Evolutionary conservation across 2,888 invertebrate species (phyloP).

Genomic region (Argyresthia albistria): DNA sequence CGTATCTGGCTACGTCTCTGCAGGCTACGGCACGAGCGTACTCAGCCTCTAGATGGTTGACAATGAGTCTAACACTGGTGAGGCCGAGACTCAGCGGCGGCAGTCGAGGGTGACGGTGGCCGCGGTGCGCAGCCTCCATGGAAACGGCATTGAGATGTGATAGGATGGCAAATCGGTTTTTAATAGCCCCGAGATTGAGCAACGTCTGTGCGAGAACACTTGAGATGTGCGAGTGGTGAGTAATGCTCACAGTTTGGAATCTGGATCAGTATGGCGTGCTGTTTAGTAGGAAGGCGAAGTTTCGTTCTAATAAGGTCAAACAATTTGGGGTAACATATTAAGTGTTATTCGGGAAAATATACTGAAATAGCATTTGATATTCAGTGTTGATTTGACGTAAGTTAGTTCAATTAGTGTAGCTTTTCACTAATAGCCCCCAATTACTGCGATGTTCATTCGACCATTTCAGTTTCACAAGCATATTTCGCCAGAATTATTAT

Average conservation of each 20-base stretch:
- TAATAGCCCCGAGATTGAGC: background rate
- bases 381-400: no score
- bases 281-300: slow-evolving; percentile 26
- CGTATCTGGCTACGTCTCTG: slow-evolving; percentile 42
- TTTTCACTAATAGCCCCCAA: background rate
- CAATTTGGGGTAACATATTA: no score
- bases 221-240: slow-evolving; percentile 15
- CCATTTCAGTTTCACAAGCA: slow-evolving; percentile 6
- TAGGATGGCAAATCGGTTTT: background rate
- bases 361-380: no score
- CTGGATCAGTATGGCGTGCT: slow-evolving; percentile 14
- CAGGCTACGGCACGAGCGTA: slow-evolving; percentile 40
- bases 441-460: background rate
- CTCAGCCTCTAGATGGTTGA: slow-evolving; percentile 57
- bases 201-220: slow-evolving; percentile 40
- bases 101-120: slow-evolving; percentile 58
- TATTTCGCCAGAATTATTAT: slow-evolving; percentile 3
- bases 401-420: no score
- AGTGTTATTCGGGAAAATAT: no score
- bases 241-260: slow-evolving; percentile 27
- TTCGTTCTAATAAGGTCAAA: no score
- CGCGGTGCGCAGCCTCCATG: slow-evolving; percentile 55
- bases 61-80: slow-evolving; percentile 62
- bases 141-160: slow-evolving; percentile 43
- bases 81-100: slow-evolving; percentile 55